Conservation (phyloP, 2,113 vertebrate species). For the Anolis carolinensis region DNA sequence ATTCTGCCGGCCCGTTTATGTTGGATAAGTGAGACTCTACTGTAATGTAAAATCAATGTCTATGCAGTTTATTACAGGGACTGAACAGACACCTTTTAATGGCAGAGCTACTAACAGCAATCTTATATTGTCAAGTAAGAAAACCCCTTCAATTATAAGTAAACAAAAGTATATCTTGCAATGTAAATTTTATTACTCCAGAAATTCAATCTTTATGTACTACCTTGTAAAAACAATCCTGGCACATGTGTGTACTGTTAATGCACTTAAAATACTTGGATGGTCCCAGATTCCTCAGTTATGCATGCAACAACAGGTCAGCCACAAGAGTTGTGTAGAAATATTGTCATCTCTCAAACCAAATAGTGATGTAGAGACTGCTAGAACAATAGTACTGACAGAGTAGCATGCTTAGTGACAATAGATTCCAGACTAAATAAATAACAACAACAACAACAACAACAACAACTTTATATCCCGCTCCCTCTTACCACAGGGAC, state of each 20-base stretch:
- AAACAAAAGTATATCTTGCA: neutral
- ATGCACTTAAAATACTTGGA: neutral
- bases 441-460: no score
- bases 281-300: neutral
- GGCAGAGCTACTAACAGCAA: neutral
- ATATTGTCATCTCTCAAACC: no score
- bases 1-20: no score
- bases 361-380: neutral
- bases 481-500: no score
- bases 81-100: neutral
- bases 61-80: neutral
- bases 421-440: neutral
- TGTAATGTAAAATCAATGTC: neutral
- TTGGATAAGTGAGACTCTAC: no score
- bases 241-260: neutral
- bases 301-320: neutral
- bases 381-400: neutral
- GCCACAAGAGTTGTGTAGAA: neutral
- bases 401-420: neutral
- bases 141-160: neutral
- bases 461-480: no score
- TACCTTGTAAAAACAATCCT: neutral
- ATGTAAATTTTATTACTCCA: neutral
- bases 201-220: neutral
- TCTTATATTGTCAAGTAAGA: neutral